Evolutionary conservation across 2,113 vertebrate species (phyloP).

Genomic region (Chauna torquata): DNA sequence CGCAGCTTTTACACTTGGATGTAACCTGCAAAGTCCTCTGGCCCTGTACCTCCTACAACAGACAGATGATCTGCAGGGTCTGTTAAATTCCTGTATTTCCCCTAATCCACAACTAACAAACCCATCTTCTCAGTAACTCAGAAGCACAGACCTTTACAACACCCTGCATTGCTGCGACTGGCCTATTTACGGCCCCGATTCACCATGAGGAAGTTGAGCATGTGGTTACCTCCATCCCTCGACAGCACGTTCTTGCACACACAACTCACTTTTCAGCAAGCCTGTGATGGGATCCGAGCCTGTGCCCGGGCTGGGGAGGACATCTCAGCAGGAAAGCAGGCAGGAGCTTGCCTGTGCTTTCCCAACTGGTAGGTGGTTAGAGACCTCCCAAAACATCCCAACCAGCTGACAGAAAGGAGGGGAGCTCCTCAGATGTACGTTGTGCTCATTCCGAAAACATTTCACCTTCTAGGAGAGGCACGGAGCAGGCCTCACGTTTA

Average conservation of each 20-base stretch:
- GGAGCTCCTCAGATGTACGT: not conserved
- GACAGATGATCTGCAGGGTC: not conserved
- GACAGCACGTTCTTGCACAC: rapidly evolving
- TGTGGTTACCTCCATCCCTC: not conserved
- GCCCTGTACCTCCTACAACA: not conserved
- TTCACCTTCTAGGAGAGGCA: not conserved
- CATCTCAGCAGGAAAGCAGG: not conserved
- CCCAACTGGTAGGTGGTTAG: not conserved
- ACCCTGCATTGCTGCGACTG: not conserved
- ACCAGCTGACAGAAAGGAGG: not conserved
- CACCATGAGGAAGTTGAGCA: not conserved
- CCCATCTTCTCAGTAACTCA: not conserved
- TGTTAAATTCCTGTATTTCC: not conserved
- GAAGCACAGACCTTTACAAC: not conserved
- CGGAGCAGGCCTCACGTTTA: not conserved
- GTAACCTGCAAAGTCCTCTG: not conserved
- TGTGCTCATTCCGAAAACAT: not conserved
- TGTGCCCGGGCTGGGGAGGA: not conserved
- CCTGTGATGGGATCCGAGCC: not conserved
- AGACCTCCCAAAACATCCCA: not conserved
- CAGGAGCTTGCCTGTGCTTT: not conserved
- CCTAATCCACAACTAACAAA: not conserved
- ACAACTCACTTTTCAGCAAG: not conserved
- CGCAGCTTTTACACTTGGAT: not conserved
- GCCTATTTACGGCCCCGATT: not conserved